Evolutionary conservation across 2,113 vertebrate species (phyloP).

Genomic region (Epinephelus cyanopodus): DNA sequence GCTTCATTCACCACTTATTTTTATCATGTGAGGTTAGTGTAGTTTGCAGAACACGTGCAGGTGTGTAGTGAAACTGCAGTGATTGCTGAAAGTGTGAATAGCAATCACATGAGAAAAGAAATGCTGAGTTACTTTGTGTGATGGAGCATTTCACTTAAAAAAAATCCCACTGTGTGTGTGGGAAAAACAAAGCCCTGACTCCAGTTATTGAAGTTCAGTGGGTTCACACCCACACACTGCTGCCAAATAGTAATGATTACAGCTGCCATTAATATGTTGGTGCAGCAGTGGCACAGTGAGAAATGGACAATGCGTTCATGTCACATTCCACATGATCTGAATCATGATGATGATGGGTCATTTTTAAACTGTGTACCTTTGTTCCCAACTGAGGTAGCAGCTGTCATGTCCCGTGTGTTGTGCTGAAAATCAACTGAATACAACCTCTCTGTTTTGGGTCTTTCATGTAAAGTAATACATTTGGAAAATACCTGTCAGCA

Average conservation of each 20-base stretch:
- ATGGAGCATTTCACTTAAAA: background rate
- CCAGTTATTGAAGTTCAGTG: background rate
- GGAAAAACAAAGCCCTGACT: background rate
- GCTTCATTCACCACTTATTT: background rate
- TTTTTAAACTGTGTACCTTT: background rate
- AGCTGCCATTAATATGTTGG: background rate
- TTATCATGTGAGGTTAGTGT: background rate
- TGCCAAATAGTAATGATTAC: slow-evolving; percentile 1
- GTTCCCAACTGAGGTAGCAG: background rate
- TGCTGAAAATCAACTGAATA: background rate
- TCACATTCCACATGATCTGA: slow-evolving; percentile 21
- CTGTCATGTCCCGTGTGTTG: background rate
- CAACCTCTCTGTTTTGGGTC: background rate
- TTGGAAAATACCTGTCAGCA: background rate
- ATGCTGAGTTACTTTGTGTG: slow-evolving; percentile 1
- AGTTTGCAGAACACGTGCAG: background rate
- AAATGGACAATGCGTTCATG: background rate
- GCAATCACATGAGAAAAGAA: background rate
- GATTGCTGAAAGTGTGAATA: slow-evolving; percentile 1
- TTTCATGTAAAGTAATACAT: background rate
- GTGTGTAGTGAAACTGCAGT: background rate
- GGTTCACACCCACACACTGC: slow-evolving; percentile 12
- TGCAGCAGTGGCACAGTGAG: background rate
- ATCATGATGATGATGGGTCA: background rate
- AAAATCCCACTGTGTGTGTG: background rate